Percentiles rank a stretch among this genome's conserved stretches.
phyloP scores from a whole-genome alignment of 2,113 vertebrate species.

The Leptosomus discolor region DNA sequence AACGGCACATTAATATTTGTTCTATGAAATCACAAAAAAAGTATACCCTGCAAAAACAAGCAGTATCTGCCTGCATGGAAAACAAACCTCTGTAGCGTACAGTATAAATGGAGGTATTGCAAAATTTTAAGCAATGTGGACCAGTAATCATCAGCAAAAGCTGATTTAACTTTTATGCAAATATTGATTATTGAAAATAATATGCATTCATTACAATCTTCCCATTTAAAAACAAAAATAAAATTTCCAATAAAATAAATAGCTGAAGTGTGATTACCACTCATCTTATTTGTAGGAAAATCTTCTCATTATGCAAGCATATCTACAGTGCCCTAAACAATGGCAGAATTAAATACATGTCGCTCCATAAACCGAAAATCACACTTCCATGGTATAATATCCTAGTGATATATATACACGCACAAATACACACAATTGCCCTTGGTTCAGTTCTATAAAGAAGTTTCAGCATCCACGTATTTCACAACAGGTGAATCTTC shows the following conservation, averaged over 20 bases:
- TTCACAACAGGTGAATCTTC: slow-evolving; percentile 77
- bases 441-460: slow-evolving; percentile 79
- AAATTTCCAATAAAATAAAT: slow-evolving; percentile 77
- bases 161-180: slow-evolving; percentile 45
- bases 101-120: slow-evolving; percentile 51
- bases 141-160: slow-evolving; percentile 40
- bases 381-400: slow-evolving; percentile 59
- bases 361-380: slow-evolving; percentile 55
- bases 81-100: background rate
- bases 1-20: background rate
- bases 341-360: slow-evolving; percentile 51
- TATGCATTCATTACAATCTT: slow-evolving; percentile 41
- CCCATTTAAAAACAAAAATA: slow-evolving; percentile 69
- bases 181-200: slow-evolving; percentile 54
- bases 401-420: slow-evolving; percentile 52
- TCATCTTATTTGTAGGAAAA: slow-evolving; percentile 52
- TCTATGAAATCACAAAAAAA: slow-evolving; percentile 10
- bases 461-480: slow-evolving; percentile 85
- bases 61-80: slow-evolving; percentile 35
- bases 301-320: slow-evolving; percentile 27
- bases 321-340: slow-evolving; percentile 65
- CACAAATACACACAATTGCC: slow-evolving; percentile 35
- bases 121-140: slow-evolving; percentile 46
- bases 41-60: slow-evolving; percentile 58
- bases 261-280: slow-evolving; percentile 70